Base-by-base conservation (phyloP, 2,113 vertebrate genomes). In the Hystrix brachyura region DNA sequence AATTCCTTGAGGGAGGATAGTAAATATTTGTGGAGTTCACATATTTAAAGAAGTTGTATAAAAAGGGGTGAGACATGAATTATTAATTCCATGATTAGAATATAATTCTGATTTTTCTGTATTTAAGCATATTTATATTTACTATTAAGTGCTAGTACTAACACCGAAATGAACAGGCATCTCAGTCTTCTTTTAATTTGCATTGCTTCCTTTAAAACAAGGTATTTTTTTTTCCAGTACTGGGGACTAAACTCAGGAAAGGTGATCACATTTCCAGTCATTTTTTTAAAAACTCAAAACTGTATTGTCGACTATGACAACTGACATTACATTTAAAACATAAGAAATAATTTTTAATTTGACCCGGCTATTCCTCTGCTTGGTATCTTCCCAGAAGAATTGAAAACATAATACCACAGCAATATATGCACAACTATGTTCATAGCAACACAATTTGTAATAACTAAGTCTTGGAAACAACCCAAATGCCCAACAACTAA, bases 111-210 rank as follows among this genome's bases (percentile, higher is more conserved):
- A 87, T 62, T 80, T 10, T 80, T 91, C 91, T 48, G 13, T 48
- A 91, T 87, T 78, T 67, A 93, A 93, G 21, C 5, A 38, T 78
- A 71, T 72, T 90, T 90, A n/a, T 29, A 67, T 64, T 87, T 93
- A 78, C 53, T 90, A 69, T 53, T 76, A 85, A 95, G 65, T 38
- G 5, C 32, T 87, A 34, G 9, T 64, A 76, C 92, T 43, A 67
- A 92, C 69, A 82, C 27, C 86, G 34, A 95, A 81, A 90, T 12
- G 15, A 87, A 29, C 4, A 86, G 21, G 23, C 69, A 78, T 60
- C 21, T 86, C 27, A 82, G 43, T n/a, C 32, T 87, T 87, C 14
- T 91, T 93, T 94, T 69, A 72, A 87, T 87, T 94, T 96, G 46
- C 29, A 88, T 89, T 79, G 92, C 21, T 92, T 90, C 59, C 19